These are phyloP conservation scores for Leptatherina wallacei DNA, from an alignment of 2,797 vertebrate genomes.

Conservation along the genomic window DNA sequence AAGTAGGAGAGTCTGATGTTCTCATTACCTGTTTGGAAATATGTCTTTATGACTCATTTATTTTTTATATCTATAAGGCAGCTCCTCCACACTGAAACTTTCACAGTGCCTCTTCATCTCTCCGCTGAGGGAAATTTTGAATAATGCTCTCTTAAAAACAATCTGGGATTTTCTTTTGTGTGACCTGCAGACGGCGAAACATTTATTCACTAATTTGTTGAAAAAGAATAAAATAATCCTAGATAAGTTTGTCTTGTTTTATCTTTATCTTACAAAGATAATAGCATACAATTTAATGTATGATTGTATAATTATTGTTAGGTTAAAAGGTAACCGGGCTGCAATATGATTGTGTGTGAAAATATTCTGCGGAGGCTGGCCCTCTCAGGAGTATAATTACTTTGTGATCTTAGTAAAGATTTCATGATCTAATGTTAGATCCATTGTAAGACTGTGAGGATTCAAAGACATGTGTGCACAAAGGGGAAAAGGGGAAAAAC, in stretches of 20 bases:
- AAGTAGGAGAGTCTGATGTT: background rate
- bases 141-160: slow-evolving; percentile 43
- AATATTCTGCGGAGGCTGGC: background rate
- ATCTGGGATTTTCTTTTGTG: slow-evolving; percentile 42
- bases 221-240: background rate
- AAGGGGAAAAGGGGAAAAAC: background rate
- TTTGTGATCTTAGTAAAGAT: background rate
- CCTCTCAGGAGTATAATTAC: background rate
- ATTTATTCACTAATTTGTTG: background rate
- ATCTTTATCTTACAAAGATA: background rate
- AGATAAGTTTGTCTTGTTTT: background rate
- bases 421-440: background rate
- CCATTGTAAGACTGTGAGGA: background rate
- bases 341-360: no score
- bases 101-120: background rate
- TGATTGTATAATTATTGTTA: background rate
- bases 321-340: background rate
- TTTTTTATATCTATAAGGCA: slow-evolving; percentile 50
- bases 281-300: background rate
- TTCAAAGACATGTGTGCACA: background rate
- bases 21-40: background rate
- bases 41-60: slow-evolving; percentile 55
- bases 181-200: slow-evolving; percentile 3
- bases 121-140: background rate
- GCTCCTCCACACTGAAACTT: slow-evolving; percentile 14